These are phyloP conservation scores for Epicauta chinensis DNA, from an alignment of 1,140 invertebrate species.

Conservation along the genomic window DNA sequence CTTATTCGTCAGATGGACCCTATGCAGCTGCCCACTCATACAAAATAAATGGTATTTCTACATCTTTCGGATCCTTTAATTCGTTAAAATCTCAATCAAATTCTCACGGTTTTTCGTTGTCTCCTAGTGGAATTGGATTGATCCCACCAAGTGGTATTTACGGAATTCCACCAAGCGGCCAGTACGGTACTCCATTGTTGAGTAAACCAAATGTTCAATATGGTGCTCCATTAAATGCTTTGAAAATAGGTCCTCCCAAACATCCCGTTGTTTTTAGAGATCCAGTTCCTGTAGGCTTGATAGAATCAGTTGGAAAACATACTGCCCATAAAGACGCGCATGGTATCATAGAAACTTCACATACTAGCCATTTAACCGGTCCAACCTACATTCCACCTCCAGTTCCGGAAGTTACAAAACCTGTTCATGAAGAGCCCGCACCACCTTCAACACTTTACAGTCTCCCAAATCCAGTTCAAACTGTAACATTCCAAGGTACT, in stretches of 20 bases:
- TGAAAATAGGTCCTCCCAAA: slow-evolving; percentile 44
- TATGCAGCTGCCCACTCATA: slow-evolving; percentile 44
- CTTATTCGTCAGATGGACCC: slow-evolving; percentile 44
- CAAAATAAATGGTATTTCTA: slow-evolving; percentile 16
- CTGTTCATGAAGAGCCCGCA: slow-evolving; percentile 19
- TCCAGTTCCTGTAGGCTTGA: slow-evolving; percentile 57
- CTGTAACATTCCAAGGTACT: slow-evolving; percentile 34
- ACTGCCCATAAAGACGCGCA: slow-evolving; percentile 49
- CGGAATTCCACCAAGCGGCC: slow-evolving; percentile 47
- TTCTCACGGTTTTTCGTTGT: slow-evolving; percentile 17
- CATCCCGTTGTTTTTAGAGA: slow-evolving; percentile 61
- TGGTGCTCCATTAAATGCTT: slow-evolving; percentile 41
- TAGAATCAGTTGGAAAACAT: slow-evolving; percentile 54
- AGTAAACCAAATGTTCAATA: slow-evolving; percentile 43
- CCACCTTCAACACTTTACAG: slow-evolving; percentile 47
- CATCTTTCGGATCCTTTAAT: slow-evolving; percentile 15
- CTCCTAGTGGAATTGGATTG: slow-evolving; percentile 44
- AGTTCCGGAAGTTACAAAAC: slow-evolving; percentile 48
- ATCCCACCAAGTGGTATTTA: slow-evolving; percentile 50
- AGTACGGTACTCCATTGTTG: slow-evolving; percentile 50
- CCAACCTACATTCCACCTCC: slow-evolving; percentile 59
- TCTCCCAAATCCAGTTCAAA: slow-evolving; percentile 40
- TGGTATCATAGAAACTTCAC: slow-evolving; percentile 36
- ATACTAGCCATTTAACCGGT: slow-evolving; percentile 39
- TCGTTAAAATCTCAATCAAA: slow-evolving; percentile 3